These are phyloP conservation scores for Probosciger aterrimus DNA, from an alignment of 2,113 vertebrate species.

Conservation along the genomic window DNA sequence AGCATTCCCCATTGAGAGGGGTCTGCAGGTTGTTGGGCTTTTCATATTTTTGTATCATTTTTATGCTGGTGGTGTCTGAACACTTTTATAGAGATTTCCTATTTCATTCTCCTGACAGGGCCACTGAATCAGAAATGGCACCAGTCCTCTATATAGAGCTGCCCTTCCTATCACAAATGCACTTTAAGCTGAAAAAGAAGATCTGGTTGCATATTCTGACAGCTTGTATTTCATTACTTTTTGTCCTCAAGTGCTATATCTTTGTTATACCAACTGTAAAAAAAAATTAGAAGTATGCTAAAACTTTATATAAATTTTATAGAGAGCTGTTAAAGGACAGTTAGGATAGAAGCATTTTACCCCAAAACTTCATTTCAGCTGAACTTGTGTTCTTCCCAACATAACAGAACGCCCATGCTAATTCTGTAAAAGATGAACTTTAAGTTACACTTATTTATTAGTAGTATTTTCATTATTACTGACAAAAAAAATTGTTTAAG, in stretches of 20 bases:
- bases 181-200: background rate
- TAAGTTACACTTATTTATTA: background rate
- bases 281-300: background rate
- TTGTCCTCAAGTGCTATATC: background rate
- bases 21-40: background rate
- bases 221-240: background rate
- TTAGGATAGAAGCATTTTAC: conserved; percentile 32
- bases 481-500: background rate
- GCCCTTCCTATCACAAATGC: background rate
- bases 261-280: background rate
- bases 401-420: background rate
- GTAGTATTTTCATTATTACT: background rate
- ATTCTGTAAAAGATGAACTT: conserved; percentile 10
- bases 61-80: background rate
- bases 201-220: background rate
- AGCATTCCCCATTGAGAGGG: background rate
- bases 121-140: background rate
- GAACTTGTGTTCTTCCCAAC: background rate
- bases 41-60: background rate
- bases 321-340: background rate
- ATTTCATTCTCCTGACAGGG: background rate
- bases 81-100: background rate
- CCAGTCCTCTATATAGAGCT: background rate
- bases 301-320: conserved; percentile 28
- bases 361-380: conserved; percentile 9